Evolutionary conservation across 2,797 vertebrate species (phyloP), one percentile per base, ranked within the genome.

Genomic region (Valencia hispanica): DNA sequence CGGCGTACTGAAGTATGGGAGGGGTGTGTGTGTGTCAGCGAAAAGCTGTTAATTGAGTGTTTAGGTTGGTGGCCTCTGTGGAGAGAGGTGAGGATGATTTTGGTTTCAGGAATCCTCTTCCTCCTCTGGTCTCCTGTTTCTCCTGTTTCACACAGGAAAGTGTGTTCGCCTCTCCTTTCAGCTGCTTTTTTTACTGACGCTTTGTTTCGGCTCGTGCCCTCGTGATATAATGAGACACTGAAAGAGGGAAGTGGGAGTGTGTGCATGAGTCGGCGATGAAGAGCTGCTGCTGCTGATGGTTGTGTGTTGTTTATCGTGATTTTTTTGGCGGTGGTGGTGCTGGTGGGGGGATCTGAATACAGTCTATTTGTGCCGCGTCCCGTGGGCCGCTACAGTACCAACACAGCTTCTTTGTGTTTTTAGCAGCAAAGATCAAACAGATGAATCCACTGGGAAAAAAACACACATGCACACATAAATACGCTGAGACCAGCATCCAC

Each of bases 311-410:
- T 68, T 75, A 32, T 70, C 70, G 77, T 39, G 80, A 74, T 50
- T 45, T 18, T 47, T 55, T 72, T 12, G 18, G 5, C 27, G 36
- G 45, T 59, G 47, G 27, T 45, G 51, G 57, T 59, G n/a, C n/a
- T 76, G 86, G 81, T 59, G 80, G 75, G 86, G 83, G 81, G 18
- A 4, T 81, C 79, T 89, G 86, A 93, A 92, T 92, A 87, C 79
- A 81, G 83, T 93, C 93, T 93, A 93, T 95, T 94, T 94, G 84
- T 86, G 91, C 73, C 81, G 85, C 5, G 86, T 89, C 88, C 73
- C 61, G 86, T 93, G 93, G 92, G 93, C 82, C 85, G 91, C 84
- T 84, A 83, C 86, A 87, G 84, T 77, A 84, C 76, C 69, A 27
- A 15, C 27, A 27, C 22, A 75, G 88, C 79, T 85, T 89, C 83